These are phyloP conservation scores for Leptinotarsa juncta DNA, from an alignment of 2,888 invertebrate species.

Conservation along the genomic window DNA sequence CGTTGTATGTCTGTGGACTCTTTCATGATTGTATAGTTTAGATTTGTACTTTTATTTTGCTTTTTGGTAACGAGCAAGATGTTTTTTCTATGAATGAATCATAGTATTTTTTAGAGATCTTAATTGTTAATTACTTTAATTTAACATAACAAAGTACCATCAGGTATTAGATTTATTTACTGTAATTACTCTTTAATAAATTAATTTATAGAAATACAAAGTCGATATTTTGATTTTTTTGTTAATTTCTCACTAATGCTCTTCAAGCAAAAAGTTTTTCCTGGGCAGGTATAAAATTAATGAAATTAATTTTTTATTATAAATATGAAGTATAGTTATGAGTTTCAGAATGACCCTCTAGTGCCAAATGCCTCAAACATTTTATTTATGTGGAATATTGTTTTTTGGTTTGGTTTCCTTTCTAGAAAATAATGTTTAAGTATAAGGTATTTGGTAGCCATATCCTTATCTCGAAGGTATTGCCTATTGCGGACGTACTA, in stretches of 20 bases:
- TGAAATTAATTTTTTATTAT: neutral
- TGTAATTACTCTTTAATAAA: conserved; percentile 47
- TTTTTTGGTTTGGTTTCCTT: no score
- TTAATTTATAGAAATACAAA: conserved; percentile 36
- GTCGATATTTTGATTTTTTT: conserved; percentile 42
- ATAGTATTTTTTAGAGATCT: no score
- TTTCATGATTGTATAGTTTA: conserved; percentile 44
- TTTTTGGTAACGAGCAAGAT: conserved; percentile 31
- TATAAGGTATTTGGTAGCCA: no score
- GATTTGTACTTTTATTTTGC: conserved; percentile 31
- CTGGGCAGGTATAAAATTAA: conserved; percentile 32
- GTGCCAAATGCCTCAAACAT: no score
- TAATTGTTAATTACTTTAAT: no score
- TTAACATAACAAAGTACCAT: conserved; percentile 10
- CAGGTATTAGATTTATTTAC: conserved; percentile 34
- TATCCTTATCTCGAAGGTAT: no score
- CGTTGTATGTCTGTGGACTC: conserved; percentile 41
- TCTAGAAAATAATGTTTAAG: no score
- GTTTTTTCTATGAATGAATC: conserved; percentile 4
- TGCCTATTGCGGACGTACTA: no score
- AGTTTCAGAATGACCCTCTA: no score
- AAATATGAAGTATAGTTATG: no score
- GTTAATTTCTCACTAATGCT: conserved; percentile 21
- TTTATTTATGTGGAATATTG: no score
- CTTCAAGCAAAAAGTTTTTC: conserved; percentile 23